A percentile compares a stretch with the other conserved stretches of the same genome.
These are phyloP conservation scores for Caiman crocodilus DNA, from an alignment of 2,797 vertebrate genomes.

Conservation along the genomic window DNA sequence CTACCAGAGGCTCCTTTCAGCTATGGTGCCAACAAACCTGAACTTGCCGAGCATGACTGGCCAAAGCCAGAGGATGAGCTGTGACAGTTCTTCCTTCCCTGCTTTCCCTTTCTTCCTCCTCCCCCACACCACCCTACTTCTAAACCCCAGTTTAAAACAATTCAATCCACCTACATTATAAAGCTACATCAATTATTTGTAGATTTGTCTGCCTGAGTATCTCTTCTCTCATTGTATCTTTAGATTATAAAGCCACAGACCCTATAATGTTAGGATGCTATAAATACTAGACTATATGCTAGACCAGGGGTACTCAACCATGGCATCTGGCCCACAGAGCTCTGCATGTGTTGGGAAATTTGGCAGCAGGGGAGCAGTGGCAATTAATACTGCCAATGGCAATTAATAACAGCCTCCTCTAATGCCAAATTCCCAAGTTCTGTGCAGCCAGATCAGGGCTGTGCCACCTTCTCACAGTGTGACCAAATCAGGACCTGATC, in stretches of 20 bases:
- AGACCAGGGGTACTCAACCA: too few species aligned
- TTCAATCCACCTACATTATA: background rate
- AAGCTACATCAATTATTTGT: background rate
- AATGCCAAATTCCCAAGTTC: too few species aligned
- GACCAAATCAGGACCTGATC: too few species aligned
- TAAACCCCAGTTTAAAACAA: background rate
- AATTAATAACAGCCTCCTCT: too few species aligned
- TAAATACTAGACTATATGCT: background rate
- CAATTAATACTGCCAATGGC: too few species aligned
- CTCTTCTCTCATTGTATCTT: background rate
- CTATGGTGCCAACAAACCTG: background rate
- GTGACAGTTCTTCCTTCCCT: background rate
- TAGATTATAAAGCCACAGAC: background rate
- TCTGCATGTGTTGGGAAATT: too few species aligned
- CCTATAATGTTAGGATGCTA: background rate
- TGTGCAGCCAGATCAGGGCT: too few species aligned
- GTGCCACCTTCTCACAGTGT: too few species aligned
- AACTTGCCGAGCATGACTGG: background rate
- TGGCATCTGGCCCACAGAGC: too few species aligned
- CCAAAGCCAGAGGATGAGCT: background rate
- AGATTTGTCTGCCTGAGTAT: background rate
- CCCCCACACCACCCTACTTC: background rate
- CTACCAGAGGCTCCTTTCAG: background rate
- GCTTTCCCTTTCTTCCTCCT: background rate
- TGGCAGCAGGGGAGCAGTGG: too few species aligned